Percentiles rank a stretch among this genome's conserved stretches.
phyloP scores from a whole-genome alignment of 2,888 invertebrate species.

The Synergus itoensis region DNA sequence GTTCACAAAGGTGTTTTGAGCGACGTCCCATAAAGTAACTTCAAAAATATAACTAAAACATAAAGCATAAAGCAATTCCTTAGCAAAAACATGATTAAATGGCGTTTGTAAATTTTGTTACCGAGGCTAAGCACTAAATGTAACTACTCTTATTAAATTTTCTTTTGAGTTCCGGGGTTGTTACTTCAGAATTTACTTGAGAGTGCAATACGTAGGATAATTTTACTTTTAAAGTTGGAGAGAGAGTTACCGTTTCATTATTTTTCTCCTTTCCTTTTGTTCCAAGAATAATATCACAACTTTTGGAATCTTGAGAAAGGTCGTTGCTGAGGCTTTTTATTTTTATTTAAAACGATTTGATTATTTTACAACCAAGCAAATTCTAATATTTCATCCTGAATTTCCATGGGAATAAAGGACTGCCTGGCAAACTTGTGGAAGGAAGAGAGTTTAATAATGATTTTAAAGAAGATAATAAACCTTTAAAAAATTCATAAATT shows the following conservation, averaged over 20 bases:
- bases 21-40: constrained; percentile 2
- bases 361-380: too few relatives aligned
- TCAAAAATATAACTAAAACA: background rate
- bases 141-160: background rate
- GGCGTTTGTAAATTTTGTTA: background rate
- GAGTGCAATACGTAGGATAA: background rate
- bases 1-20: constrained; percentile 32
- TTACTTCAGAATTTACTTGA: background rate
- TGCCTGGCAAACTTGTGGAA: too few relatives aligned
- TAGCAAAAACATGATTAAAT: background rate
- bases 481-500: background rate
- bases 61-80: background rate
- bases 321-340: background rate
- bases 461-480: too few relatives aligned
- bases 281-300: background rate
- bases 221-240: background rate
- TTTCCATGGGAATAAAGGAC: too few relatives aligned
- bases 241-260: background rate
- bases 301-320: background rate
- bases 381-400: too few relatives aligned
- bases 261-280: background rate
- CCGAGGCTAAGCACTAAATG: background rate
- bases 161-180: background rate
- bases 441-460: too few relatives aligned
- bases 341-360: too few relatives aligned